These are phyloP conservation scores for Panopea generosa DNA, from an alignment of 2,888 invertebrate genomes.

Conservation along the genomic window DNA sequence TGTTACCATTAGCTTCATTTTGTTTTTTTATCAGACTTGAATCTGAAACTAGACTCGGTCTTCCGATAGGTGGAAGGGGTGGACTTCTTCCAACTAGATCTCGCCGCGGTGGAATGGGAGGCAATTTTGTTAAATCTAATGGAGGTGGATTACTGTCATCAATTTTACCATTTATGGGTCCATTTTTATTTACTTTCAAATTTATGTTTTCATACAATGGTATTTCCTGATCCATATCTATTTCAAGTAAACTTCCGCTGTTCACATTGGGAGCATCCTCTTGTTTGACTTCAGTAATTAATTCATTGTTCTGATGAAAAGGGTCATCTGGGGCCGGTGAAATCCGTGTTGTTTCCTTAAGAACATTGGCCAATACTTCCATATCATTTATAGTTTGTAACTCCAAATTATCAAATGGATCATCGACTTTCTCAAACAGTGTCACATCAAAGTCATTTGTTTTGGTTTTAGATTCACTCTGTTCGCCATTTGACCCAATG, in stretches of 20 bases:
- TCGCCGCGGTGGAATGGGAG: conserved; percentile 65
- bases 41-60: conserved; percentile 7
- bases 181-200: conserved; percentile 16
- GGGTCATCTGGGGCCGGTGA: conserved; percentile 19
- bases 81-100: conserved; percentile 42
- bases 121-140: conserved; percentile 49
- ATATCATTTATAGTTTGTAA: conserved; percentile 78
- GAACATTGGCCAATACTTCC: conserved; percentile 76
- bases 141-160: neutral
- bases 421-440: conserved; percentile 78
- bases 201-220: conserved; percentile 53
- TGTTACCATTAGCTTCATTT: neutral
- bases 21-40: neutral
- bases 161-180: conserved; percentile 8
- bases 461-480: conserved; percentile 1
- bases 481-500: neutral
- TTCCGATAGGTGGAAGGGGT: conserved; percentile 67
- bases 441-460: conserved; percentile 71
- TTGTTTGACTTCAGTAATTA: too few relatives aligned
- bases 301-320: too few relatives aligned
- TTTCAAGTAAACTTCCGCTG: neutral
- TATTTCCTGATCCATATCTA: conserved; percentile 20
- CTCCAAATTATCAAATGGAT: conserved; percentile 80
- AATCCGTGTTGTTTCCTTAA: conserved; percentile 42
- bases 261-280: conserved; percentile 15